These are phyloP conservation scores for Ciconia maguari DNA, from an alignment of 2,113 vertebrate species.

Conservation along the genomic window DNA sequence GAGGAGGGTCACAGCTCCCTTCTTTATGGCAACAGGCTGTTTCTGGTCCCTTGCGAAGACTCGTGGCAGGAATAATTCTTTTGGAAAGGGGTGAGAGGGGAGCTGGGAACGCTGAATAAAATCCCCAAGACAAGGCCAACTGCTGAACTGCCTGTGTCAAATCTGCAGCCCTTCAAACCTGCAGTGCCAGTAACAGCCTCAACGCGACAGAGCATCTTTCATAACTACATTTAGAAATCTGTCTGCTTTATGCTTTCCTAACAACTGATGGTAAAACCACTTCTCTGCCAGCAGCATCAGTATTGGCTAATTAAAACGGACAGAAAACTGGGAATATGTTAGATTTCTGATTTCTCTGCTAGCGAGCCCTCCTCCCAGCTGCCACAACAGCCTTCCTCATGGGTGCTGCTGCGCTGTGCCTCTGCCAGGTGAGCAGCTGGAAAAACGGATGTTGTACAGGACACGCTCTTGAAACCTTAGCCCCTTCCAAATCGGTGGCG, in stretches of 20 bases:
- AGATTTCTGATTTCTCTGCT: background rate
- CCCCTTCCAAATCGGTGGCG: background rate
- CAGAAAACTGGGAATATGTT: background rate
- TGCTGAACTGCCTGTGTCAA: background rate
- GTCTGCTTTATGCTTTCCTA: background rate
- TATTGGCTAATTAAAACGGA: background rate
- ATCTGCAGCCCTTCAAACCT: background rate
- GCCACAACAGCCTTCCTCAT: background rate
- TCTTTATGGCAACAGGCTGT: background rate
- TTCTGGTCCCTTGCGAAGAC: background rate
- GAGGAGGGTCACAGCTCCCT: background rate
- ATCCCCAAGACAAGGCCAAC: background rate
- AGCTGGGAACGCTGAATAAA: background rate
- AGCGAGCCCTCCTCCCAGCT: background rate
- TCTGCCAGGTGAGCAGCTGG: background rate
- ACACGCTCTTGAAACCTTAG: background rate
- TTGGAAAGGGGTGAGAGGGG: background rate
- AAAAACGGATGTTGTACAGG: background rate
- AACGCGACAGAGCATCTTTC: background rate
- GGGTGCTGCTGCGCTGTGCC: accelerated
- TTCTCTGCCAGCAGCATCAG: background rate
- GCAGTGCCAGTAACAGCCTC: background rate
- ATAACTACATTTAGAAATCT: background rate
- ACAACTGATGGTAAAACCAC: background rate
- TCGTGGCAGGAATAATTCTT: background rate